phyloP scores from a whole-genome alignment of 2,888 invertebrate genomes.

The Parascotia fuliginaria region DNA sequence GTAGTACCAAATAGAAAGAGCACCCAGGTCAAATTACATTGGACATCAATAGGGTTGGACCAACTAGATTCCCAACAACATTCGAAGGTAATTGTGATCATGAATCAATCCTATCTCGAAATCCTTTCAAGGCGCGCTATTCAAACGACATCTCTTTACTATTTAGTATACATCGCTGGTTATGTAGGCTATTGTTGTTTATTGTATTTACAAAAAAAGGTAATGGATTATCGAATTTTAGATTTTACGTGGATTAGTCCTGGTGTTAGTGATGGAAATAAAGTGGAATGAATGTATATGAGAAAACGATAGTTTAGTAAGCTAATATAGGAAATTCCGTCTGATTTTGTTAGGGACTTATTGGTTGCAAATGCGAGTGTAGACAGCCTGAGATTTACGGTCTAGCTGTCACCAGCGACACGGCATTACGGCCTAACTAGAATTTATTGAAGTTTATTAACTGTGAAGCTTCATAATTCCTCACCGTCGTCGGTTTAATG shows the following conservation, averaged over 20 bases:
- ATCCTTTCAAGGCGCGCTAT: conserved; percentile 58
- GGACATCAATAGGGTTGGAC: conserved; percentile 51
- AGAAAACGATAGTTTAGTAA: conserved; percentile 65
- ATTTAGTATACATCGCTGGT: conserved; percentile 47
- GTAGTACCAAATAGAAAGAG: conserved; percentile 17
- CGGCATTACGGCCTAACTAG: conserved; percentile 17
- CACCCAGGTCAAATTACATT: conserved; percentile 40
- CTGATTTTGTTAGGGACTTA: conserved; percentile 61
- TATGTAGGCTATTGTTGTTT: conserved; percentile 27
- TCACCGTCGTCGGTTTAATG: background rate
- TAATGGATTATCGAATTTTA: conserved; percentile 40
- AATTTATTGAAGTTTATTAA: conserved; percentile 12
- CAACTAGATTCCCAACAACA: conserved; percentile 68
- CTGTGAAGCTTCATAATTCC: background rate
- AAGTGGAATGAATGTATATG: conserved; percentile 49
- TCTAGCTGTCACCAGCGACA: conserved; percentile 5
- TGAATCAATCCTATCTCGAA: conserved; percentile 80
- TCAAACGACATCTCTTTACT: conserved; percentile 45
- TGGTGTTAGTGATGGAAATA: conserved; percentile 32
- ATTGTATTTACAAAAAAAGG: conserved; percentile 26
- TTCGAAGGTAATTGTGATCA: conserved; percentile 80
- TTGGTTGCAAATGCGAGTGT: conserved; percentile 48
- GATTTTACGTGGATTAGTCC: conserved; percentile 30
- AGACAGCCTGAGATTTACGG: conserved; percentile 20
- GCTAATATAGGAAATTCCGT: conserved; percentile 66